These are phyloP conservation scores for Odontomyia ornata DNA, from an alignment of 2,888 invertebrate species.

Conservation along the genomic window DNA sequence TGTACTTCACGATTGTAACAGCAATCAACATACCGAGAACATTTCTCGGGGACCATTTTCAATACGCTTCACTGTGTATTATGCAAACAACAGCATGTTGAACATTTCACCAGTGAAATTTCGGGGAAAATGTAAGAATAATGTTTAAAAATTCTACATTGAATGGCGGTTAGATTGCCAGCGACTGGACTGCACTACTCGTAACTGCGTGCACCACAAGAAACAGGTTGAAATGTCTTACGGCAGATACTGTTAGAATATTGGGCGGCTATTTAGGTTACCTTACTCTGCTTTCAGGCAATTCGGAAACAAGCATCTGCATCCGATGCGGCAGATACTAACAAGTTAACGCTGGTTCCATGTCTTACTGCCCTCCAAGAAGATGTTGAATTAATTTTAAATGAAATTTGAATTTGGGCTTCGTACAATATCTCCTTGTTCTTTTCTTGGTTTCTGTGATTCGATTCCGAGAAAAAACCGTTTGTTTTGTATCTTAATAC, in stretches of 20 bases:
- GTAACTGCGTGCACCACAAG: not conserved
- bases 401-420: too few relatives aligned
- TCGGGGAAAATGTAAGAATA: not conserved
- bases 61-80: not conserved
- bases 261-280: conserved; percentile 23
- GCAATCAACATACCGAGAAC: too few relatives aligned
- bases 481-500: too few relatives aligned
- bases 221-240: conserved; percentile 5
- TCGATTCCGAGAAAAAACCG: too few relatives aligned
- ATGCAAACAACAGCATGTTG: not conserved
- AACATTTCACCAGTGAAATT: not conserved
- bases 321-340: too few relatives aligned
- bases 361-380: too few relatives aligned
- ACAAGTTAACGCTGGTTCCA: too few relatives aligned
- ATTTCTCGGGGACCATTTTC: not conserved
- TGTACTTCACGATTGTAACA: too few relatives aligned
- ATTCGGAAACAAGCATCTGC: not conserved
- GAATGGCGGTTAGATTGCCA: not conserved
- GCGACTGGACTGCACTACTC: not conserved
- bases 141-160: not conserved
- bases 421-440: too few relatives aligned
- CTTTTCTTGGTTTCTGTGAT: too few relatives aligned
- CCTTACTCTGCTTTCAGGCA: not conserved
- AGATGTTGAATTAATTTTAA: too few relatives aligned
- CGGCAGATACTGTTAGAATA: conserved; percentile 17